Evolutionary conservation across 2,888 invertebrate species (phyloP).

Genomic region (Chrysodeixis includens): DNA sequence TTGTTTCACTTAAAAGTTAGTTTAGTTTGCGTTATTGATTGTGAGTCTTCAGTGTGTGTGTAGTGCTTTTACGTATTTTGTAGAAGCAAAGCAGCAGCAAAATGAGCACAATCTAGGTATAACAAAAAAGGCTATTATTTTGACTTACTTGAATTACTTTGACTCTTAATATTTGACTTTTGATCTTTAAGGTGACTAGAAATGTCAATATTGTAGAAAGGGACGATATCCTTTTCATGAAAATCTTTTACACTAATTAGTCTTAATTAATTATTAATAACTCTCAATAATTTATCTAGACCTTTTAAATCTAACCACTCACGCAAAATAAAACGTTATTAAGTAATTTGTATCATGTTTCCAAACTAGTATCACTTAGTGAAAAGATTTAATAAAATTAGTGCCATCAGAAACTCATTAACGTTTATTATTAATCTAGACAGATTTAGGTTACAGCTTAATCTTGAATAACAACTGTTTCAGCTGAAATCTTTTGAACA

Average conservation of each 20-base stretch:
- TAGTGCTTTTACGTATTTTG: neutral
- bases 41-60: neutral
- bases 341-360: neutral
- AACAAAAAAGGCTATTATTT: too few relatives aligned
- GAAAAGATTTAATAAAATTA: conserved; percentile 30
- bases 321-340: neutral
- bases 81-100: too few relatives aligned
- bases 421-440: conserved; percentile 28
- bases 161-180: too few relatives aligned
- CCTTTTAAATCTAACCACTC: neutral
- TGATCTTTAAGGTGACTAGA: too few relatives aligned
- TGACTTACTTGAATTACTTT: too few relatives aligned
- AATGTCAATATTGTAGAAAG: too few relatives aligned
- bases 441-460: conserved; percentile 13
- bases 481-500: neutral
- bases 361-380: neutral
- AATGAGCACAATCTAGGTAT: too few relatives aligned
- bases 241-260: neutral
- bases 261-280: neutral
- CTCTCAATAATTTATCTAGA: neutral
- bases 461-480: neutral
- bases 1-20: conserved; percentile 3
- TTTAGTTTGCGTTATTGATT: conserved; percentile 3
- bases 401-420: conserved; percentile 44
- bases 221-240: too few relatives aligned